phyloP scores from a whole-genome alignment of 2,888 invertebrate species.

The Nemotelus pantherinus region DNA sequence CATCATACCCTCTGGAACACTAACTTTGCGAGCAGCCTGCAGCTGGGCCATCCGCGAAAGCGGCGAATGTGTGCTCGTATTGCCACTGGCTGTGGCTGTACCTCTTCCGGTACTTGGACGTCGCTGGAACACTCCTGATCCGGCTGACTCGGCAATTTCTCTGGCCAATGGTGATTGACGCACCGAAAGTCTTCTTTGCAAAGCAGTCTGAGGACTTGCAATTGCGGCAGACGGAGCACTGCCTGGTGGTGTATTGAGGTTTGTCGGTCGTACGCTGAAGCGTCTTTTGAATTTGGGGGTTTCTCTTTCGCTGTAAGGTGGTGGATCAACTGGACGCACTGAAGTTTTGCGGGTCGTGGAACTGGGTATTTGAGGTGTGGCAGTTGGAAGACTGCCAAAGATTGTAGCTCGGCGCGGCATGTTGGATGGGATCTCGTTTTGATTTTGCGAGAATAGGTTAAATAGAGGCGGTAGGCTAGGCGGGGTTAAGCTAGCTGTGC shows the following conservation, averaged over 20 bases:
- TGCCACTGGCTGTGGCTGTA: constrained; percentile 22
- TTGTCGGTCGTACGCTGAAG: constrained; percentile 61
- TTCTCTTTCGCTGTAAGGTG: constrained; percentile 59
- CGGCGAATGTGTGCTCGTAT: constrained; percentile 61
- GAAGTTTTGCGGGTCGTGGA: constrained; percentile 56
- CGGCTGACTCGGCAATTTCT: constrained; percentile 52
- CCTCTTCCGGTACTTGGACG: constrained; percentile 29
- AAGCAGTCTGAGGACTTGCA: constrained; percentile 55
- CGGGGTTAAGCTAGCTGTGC: constrained; percentile 67
- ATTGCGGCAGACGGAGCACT: constrained; percentile 56
- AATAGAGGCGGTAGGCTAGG: constrained; percentile 66
- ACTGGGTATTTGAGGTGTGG: constrained; percentile 31
- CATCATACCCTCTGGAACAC: constrained; percentile 48
- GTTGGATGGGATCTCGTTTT: constrained; percentile 42
- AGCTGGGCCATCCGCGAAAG: constrained; percentile 63
- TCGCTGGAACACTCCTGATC: constrained; percentile 17
- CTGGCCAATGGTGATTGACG: constrained; percentile 63
- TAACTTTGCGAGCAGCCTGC: constrained; percentile 63
- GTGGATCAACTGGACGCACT: constrained; percentile 58
- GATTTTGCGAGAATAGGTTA: constrained; percentile 65
- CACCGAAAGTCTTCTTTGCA: constrained; percentile 62
- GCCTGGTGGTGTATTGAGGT: constrained; percentile 62
- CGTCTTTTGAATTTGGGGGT: constrained; percentile 60
- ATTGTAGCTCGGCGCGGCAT: constrained; percentile 59
- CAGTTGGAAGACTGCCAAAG: constrained; percentile 54